Conservation (phyloP, 2,888 invertebrate species). For the Leucophora obtusa region DNA sequence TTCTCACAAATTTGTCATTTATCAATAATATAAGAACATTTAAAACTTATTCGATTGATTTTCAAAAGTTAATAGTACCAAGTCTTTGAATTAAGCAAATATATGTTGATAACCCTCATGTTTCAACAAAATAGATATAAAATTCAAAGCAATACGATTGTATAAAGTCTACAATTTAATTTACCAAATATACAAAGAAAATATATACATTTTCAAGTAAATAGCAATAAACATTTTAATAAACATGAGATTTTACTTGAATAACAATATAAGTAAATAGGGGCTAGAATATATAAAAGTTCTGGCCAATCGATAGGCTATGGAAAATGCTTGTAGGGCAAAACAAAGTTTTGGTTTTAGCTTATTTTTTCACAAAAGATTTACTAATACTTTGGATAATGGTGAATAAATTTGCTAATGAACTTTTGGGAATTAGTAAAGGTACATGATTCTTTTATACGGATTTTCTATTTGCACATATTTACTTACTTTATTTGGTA, state of each 20-base stretch:
- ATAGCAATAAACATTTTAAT: neutral
- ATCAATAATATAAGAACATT: neutral
- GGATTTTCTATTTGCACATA: neutral
- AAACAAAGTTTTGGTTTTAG: neutral
- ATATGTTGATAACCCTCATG: neutral
- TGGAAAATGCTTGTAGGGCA: neutral
- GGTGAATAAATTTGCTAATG: constrained; percentile 50
- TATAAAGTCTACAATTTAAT: neutral
- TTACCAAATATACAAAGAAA: neutral
- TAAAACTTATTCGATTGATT: neutral
- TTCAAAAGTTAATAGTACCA: neutral
- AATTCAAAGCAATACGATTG: neutral
- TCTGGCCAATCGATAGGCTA: neutral
- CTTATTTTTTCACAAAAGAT: neutral
- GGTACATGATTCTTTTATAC: constrained; percentile 7
- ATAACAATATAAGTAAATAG: constrained; percentile 5
- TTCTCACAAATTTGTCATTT: too few relatives aligned
- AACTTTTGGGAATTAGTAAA: constrained; percentile 46
- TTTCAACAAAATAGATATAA: neutral
- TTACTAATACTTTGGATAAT: neutral
- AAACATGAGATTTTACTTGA: neutral
- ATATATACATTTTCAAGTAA: neutral
- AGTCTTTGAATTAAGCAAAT: neutral
- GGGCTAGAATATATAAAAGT: neutral
- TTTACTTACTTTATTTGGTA: neutral